Percentiles rank a stretch among this genome's conserved stretches.
Conservation (phyloP, 2,797 vertebrate species). For the Pteropus rufus region DNA sequence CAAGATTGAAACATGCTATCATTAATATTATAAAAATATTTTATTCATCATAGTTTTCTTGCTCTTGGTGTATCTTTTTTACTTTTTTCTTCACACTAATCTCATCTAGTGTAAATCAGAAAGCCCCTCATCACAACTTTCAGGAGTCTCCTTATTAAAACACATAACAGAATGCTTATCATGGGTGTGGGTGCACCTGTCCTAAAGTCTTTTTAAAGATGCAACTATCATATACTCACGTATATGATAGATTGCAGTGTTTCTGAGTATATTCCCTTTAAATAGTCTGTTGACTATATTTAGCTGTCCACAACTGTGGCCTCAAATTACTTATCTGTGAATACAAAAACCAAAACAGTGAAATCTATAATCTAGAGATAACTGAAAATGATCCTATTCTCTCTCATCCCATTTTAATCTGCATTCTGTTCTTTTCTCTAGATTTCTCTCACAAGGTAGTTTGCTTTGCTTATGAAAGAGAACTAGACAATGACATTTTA, state of each 20-base stretch:
- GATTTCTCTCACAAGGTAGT: not conserved
- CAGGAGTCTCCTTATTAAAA: not conserved
- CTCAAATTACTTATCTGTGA: constrained; percentile 5
- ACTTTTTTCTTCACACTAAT: not conserved
- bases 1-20: constrained; percentile 15
- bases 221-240: not conserved
- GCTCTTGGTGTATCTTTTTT: not conserved
- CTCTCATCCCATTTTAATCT: not conserved
- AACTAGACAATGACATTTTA: constrained; percentile 18
- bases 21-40: constrained; percentile 4
- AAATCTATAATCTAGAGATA: constrained; percentile 6
- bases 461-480: constrained; percentile 44
- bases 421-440: not conserved
- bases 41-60: constrained; percentile 28
- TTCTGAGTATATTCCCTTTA: constrained; percentile 6
- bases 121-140: constrained; percentile 25
- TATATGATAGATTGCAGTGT: not conserved
- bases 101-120: not conserved
- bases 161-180: not conserved
- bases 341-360: constrained; percentile 4
- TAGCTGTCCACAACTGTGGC: not conserved
- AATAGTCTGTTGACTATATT: not conserved
- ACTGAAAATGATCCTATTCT: not conserved
- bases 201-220: not conserved
- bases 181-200: not conserved